Percentiles rank a stretch among this genome's conserved stretches.
Conservation (phyloP, 2,113 vertebrate species). For the Tricholaema leucomelas region DNA sequence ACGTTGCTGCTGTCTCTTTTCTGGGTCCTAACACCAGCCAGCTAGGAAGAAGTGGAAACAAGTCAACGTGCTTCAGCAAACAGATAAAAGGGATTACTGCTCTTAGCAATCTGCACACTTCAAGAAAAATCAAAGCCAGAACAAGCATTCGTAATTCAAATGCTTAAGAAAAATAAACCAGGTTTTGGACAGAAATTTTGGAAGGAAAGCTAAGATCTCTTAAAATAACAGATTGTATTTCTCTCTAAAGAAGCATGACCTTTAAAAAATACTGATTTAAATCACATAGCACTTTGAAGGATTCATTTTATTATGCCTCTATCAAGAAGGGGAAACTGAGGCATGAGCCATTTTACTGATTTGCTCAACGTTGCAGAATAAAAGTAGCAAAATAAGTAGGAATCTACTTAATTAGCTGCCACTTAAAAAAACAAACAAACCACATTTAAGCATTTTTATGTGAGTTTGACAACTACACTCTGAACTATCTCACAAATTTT, state of each 20-base stretch:
- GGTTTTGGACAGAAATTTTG: not conserved
- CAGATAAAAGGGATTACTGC: not conserved
- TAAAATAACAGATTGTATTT: not conserved
- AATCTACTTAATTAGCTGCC: not conserved
- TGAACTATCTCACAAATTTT: not conserved
- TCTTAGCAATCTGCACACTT: not conserved
- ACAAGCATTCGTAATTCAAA: not conserved
- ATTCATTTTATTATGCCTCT: fast-evolving
- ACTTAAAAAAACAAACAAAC: not conserved
- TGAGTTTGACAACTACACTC: not conserved
- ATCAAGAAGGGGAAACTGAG: not conserved
- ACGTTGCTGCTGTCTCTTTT: slow-evolving; percentile 16
- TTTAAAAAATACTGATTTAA: not conserved
- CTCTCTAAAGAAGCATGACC: not conserved
- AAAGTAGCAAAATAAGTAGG: not conserved
- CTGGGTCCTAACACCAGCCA: slow-evolving; percentile 75
- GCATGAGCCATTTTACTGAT: not conserved
- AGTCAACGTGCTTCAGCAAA: not conserved
- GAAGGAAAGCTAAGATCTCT: not conserved
- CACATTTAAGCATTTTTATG: not conserved
- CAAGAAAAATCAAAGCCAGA: not conserved
- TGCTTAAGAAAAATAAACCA: not conserved
- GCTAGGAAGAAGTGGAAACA: slow-evolving; percentile 7
- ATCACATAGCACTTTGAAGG: fast-evolving
- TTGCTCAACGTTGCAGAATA: not conserved